phyloP scores from a whole-genome alignment of 2,113 vertebrate genomes.

The Lampris megalopsis region DNA sequence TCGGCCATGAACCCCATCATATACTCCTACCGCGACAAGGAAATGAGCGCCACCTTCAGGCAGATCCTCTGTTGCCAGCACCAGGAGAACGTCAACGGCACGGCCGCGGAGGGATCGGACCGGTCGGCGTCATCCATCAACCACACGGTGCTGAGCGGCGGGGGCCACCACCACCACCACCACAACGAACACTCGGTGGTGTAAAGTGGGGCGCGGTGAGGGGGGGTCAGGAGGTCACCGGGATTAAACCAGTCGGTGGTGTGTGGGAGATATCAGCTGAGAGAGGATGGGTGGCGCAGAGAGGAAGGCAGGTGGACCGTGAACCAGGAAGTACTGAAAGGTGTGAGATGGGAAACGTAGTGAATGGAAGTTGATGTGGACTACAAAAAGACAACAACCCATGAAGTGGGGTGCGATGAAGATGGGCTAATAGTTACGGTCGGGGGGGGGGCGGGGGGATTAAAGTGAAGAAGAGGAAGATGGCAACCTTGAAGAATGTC shows the following conservation, averaged over 20 bases:
- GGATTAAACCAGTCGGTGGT: slow-evolving; percentile 12
- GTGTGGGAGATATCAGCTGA: slow-evolving; percentile 29
- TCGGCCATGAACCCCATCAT: slow-evolving; percentile 99
- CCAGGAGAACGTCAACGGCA: slow-evolving; percentile 88
- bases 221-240: background rate
- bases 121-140: slow-evolving; percentile 95
- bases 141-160: slow-evolving; percentile 91
- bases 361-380: background rate
- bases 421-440: background rate
- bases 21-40: slow-evolving; percentile 98
- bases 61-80: slow-evolving; percentile 98
- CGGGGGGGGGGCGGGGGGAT: background rate
- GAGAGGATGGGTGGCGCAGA: slow-evolving; percentile 13
- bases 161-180: slow-evolving; percentile 77
- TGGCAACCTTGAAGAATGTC: slow-evolving; percentile 28
- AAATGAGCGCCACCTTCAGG: slow-evolving; percentile 97
- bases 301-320: slow-evolving; percentile 11
- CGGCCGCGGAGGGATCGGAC: slow-evolving; percentile 90
- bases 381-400: background rate
- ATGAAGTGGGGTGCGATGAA: background rate
- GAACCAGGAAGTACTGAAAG: background rate
- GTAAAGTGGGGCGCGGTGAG: slow-evolving; percentile 76
- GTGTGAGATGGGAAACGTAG: background rate
- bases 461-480: slow-evolving; percentile 17
- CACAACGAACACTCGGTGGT: slow-evolving; percentile 96